Percentiles rank a stretch among this genome's conserved stretches.
These are phyloP conservation scores for Megalonaias nervosa DNA, from an alignment of 1,140 invertebrate genomes.

Conservation along the genomic window DNA sequence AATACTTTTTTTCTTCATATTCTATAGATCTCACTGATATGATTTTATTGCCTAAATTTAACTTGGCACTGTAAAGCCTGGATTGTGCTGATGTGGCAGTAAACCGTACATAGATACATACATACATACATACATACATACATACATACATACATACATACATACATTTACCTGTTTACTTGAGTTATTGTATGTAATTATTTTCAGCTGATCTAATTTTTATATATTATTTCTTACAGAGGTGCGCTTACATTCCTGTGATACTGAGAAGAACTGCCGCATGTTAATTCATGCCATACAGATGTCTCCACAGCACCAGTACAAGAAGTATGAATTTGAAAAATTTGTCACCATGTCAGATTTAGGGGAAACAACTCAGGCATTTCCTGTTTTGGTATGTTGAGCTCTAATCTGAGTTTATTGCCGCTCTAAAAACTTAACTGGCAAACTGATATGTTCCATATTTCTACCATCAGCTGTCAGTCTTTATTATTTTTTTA, in stretches of 20 bases:
- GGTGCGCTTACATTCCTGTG: constrained; percentile 73
- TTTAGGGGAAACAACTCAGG: constrained; percentile 71
- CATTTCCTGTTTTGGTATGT: constrained; percentile 82
- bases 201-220: no score
- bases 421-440: background rate
- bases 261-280: constrained; percentile 79
- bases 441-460: background rate
- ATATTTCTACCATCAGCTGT: background rate
- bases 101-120: no score
- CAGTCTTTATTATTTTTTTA: no score
- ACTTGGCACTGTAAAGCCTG: no score
- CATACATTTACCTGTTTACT: no score
- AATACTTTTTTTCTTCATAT: no score
- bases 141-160: no score
- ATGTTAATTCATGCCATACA: constrained; percentile 91
- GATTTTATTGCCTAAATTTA: no score
- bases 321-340: constrained; percentile 85
- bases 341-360: constrained; percentile 77
- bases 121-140: no score
- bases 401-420: background rate
- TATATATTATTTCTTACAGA: constrained; percentile 70
- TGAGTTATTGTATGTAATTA: no score
- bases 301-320: constrained; percentile 82
- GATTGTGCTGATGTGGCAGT: no score
- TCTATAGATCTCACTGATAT: no score